Conservation (phyloP, 2,113 vertebrate genomes). For the Calyptomena viridis region DNA sequence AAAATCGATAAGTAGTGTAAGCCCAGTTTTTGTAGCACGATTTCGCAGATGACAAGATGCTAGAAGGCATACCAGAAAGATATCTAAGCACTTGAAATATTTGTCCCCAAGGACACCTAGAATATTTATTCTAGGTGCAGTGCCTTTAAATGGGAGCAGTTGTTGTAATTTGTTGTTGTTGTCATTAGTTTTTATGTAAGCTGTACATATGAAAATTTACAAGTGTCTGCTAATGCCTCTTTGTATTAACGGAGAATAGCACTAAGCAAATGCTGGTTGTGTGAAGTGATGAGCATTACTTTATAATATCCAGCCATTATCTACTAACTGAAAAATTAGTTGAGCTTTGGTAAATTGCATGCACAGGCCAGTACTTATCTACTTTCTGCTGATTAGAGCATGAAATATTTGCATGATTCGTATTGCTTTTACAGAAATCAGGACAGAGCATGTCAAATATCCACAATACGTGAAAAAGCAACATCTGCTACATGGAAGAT, state of each 20-base stretch:
- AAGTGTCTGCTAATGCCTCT: slow-evolving; percentile 66
- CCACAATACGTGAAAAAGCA: neutral
- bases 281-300: slow-evolving; percentile 61
- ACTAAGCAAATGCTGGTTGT: slow-evolving; percentile 45
- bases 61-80: neutral
- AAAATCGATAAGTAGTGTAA: neutral
- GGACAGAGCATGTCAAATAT: slow-evolving; percentile 37
- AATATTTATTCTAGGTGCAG: slow-evolving; percentile 64
- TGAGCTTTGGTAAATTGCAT: slow-evolving; percentile 59
- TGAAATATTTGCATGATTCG: slow-evolving; percentile 54
- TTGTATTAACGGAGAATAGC: slow-evolving; percentile 54
- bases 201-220: slow-evolving; percentile 61
- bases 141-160: slow-evolving; percentile 27
- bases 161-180: slow-evolving; percentile 42
- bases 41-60: neutral
- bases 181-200: slow-evolving; percentile 64
- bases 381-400: slow-evolving; percentile 57
- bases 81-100: neutral
- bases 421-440: slow-evolving; percentile 53
- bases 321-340: slow-evolving; percentile 66
- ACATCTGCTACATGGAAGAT: neutral
- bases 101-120: slow-evolving; percentile 33
- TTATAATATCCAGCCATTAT: slow-evolving; percentile 61
- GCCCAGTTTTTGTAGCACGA: neutral
- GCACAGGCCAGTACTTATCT: slow-evolving; percentile 44